Percentiles rank a stretch among this genome's conserved stretches.
Conservation (phyloP, 1,140 invertebrate genomes). For the Drosophila simulans region DNA sequence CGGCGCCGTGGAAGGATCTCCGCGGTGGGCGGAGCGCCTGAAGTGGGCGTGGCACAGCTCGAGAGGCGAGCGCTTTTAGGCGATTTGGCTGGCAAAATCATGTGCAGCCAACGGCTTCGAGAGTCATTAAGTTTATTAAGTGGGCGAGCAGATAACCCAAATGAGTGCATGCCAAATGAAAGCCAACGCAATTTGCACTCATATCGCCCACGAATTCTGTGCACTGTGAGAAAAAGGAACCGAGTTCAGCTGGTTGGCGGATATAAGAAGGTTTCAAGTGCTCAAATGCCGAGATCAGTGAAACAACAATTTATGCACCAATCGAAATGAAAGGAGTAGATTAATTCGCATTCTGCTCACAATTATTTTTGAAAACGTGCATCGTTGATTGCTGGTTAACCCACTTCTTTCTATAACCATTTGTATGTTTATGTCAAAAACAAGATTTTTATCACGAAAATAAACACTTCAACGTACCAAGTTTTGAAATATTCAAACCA, state of each 20-base stretch:
- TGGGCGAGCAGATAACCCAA: constrained; percentile 72
- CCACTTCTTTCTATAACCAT: too few relatives aligned
- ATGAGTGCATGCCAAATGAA: constrained; percentile 77
- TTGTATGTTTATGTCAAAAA: too few relatives aligned
- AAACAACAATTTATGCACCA: too few relatives aligned
- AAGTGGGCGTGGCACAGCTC: constrained; percentile 5
- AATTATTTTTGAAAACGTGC: too few relatives aligned
- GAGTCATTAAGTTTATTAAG: constrained; percentile 81
- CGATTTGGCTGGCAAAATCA: constrained; percentile 47
- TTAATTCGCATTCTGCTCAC: too few relatives aligned
- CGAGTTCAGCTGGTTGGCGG: not conserved
- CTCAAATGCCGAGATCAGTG: too few relatives aligned
- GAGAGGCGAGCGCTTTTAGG: constrained; percentile 54
- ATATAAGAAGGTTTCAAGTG: too few relatives aligned
- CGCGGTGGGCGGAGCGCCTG: not conserved
- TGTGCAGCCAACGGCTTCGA: constrained; percentile 57
- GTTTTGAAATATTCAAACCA: too few relatives aligned
- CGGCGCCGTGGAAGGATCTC: constrained; percentile 26
- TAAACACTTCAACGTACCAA: too few relatives aligned
- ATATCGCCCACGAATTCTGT: constrained; percentile 32
- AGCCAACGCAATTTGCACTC: constrained; percentile 67
- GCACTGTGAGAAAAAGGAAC: not conserved
- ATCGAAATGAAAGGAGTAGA: too few relatives aligned
- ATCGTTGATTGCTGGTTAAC: too few relatives aligned
- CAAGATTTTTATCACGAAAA: too few relatives aligned